phyloP scores from a whole-genome alignment of 2,888 invertebrate genomes.

The Drosophila hamatofila region DNA sequence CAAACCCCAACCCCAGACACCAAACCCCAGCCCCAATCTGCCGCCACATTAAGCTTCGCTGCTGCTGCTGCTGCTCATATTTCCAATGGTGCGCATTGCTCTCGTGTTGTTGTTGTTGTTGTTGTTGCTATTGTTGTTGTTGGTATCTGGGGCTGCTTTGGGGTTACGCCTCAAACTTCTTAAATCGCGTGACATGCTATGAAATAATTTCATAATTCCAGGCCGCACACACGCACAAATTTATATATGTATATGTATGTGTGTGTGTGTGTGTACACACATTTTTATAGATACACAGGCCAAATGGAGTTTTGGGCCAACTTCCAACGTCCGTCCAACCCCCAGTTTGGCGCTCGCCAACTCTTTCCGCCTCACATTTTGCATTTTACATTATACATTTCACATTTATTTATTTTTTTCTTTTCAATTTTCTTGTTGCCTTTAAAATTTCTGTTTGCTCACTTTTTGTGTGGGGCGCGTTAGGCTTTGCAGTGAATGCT shows the following conservation, averaged over 20 bases:
- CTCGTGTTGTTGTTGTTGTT: neutral
- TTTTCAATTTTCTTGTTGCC: slow-evolving; percentile 45
- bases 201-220: slow-evolving; percentile 70
- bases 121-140: slow-evolving; percentile 19
- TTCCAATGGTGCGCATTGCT: slow-evolving; percentile 25
- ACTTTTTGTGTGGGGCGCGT: slow-evolving; percentile 28
- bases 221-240: slow-evolving; percentile 41
- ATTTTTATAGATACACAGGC: slow-evolving; percentile 37
- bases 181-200: slow-evolving; percentile 69
- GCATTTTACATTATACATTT: slow-evolving; percentile 20
- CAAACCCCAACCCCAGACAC: neutral
- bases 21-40: no score
- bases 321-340: slow-evolving; percentile 23
- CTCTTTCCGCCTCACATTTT: slow-evolving; percentile 16
- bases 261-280: neutral
- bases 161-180: slow-evolving; percentile 51
- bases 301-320: slow-evolving; percentile 37
- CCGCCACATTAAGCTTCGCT: neutral
- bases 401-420: slow-evolving; percentile 2
- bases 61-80: slow-evolving; percentile 6
- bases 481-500: slow-evolving; percentile 14
- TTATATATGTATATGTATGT: slow-evolving; percentile 7
- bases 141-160: slow-evolving; percentile 20
- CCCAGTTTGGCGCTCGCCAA: slow-evolving; percentile 6
- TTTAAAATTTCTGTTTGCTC: slow-evolving; percentile 46